Evolutionary conservation across 37 sponge, comb jelly and placozoan genomes (phyloP), one percentile per base, ranked within the genome.

Genomic region (Halichondria panicea): DNA sequence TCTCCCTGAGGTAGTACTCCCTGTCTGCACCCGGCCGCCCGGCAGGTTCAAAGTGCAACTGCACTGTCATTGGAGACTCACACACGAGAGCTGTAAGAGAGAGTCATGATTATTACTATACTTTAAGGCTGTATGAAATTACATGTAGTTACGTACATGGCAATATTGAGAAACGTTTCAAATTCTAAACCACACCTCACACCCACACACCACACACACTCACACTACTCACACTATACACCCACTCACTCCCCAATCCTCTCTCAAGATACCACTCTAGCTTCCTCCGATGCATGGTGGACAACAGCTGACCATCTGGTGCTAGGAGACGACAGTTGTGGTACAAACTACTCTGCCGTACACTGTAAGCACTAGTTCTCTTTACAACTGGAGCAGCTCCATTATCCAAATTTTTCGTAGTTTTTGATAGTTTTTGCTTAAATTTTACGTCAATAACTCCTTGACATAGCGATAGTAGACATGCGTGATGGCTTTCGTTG

Each of bases 281-380:
- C 62, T 94, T 94, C 55, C 63, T 89, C 63, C 71, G 78, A 61
- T 86, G 77, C 25, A 89, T 72, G 7, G 84, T 83, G 19, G 90
- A 89, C 28, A 94, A 72, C 28, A 86, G 81, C 36, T 75, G 42
- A 8, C 90, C 90, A 72, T 94, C 94, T 40, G 90, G 94, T 12
- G 94, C 90, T 32, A 85, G 59, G 19, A 94, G 77, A 48, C 70
- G 66, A 52, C 89, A 94, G 74, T 94, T 94, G 33, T 94, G 76
- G 40, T 94, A 94, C 3, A 89, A 78, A 1, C 87, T 80, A 27
- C 68, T 84, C 32, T 77, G 57, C 50, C 89, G 34, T 0, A 83
- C 50, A 61, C 46, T 55, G 68, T 83, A 81, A 22, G 85, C 71
- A 12, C 73, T 28, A 11, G 78, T 56, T 43, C 63, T 78, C 52